phyloP scores from a whole-genome alignment of 1,140 invertebrate genomes.

The Magallana gigas region DNA sequence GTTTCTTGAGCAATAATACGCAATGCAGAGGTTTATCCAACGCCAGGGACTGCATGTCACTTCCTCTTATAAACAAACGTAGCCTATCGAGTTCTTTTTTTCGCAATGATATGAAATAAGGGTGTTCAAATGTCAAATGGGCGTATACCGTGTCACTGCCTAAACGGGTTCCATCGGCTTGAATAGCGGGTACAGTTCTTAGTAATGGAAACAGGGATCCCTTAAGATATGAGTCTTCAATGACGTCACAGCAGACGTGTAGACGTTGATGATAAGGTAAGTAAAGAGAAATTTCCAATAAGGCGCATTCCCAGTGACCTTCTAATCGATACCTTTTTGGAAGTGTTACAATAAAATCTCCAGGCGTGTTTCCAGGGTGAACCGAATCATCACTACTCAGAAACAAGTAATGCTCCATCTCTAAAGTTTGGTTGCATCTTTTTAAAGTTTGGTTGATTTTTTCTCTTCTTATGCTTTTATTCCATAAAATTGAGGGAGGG shows the following conservation, averaged over 20 bases:
- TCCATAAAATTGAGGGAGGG: not conserved
- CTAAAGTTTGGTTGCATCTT: not conserved
- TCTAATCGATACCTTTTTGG: constrained; percentile 35
- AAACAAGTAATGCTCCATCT: constrained; percentile 47
- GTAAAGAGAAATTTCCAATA: constrained; percentile 40
- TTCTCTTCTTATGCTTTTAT: constrained; percentile 35
- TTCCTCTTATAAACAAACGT: constrained; percentile 49
- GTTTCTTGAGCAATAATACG: constrained; percentile 30
- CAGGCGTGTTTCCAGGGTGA: constrained; percentile 30
- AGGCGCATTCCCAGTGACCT: constrained; percentile 49
- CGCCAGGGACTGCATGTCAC: constrained; percentile 19
- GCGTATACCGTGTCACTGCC: too few species aligned
- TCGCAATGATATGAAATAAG: constrained; percentile 40
- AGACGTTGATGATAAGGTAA: not conserved
- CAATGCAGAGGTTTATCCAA: constrained; percentile 35
- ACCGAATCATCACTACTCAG: constrained; percentile 30
- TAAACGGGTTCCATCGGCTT: too few species aligned
- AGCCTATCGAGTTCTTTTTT: constrained; percentile 35
- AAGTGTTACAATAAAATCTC: constrained; percentile 46
- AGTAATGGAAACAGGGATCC: constrained; percentile 11
- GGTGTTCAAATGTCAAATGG: constrained; percentile 35
- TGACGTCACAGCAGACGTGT: constrained; percentile 42
- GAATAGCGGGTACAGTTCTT: constrained; percentile 2
- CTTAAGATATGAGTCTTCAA: constrained; percentile 46
- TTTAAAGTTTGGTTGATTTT: too few species aligned